Evolutionary conservation across 2,113 vertebrate species (phyloP).

Genomic region (Sturnus vulgaris): DNA sequence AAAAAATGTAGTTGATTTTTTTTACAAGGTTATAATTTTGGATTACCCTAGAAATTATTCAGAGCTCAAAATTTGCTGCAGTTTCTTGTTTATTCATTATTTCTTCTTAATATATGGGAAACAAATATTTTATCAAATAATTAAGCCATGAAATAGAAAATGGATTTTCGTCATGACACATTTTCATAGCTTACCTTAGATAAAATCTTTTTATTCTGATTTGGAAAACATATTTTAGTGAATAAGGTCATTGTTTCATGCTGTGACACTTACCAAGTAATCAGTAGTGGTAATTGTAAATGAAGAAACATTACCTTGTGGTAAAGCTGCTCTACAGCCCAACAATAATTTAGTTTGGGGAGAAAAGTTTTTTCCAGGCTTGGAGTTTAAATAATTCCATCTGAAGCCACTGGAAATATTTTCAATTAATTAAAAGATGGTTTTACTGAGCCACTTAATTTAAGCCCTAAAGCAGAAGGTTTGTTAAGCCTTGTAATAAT

Average conservation of each 20-base stretch:
- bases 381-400: not conserved
- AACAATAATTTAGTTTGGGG: not conserved
- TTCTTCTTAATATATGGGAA: not conserved
- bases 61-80: not conserved
- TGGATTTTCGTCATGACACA: not conserved
- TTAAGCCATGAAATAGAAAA: not conserved
- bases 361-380: not conserved
- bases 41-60: not conserved
- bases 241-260: not conserved
- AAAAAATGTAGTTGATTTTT: not conserved
- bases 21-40: not conserved
- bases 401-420: not conserved
- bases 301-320: not conserved
- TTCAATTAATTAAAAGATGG: not conserved
- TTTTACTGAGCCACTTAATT: not conserved
- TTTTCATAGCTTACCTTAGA: not conserved
- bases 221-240: not conserved
- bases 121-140: not conserved
- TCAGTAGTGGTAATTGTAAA: not conserved
- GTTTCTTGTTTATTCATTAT: not conserved
- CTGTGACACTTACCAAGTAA: not conserved
- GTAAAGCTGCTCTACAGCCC: not conserved
- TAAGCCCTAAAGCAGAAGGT: not conserved
- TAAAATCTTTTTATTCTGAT: not conserved
- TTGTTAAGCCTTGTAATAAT: not conserved